A percentile compares a stretch with the other conserved stretches of the same genome.
Conservation (phyloP, 2,888 invertebrate genomes). For the Anoplius nigerrimus region DNA sequence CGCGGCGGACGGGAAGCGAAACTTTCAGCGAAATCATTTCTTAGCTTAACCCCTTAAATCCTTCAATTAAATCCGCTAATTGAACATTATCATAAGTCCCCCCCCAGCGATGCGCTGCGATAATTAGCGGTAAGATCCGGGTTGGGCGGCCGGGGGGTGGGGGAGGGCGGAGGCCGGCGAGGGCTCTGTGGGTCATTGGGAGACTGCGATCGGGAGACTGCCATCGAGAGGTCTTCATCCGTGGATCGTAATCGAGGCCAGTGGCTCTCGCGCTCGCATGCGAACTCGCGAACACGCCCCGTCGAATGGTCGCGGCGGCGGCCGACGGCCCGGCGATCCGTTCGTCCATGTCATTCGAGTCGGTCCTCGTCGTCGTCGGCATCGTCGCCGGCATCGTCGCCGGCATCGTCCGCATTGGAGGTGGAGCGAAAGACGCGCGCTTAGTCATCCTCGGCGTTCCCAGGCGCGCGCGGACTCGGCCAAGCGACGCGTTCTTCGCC, state of each 20-base stretch:
- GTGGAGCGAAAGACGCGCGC: constrained; percentile 35
- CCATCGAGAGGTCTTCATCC: no score
- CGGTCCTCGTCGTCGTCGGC: constrained; percentile 8
- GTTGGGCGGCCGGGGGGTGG: no score
- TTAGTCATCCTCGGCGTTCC: constrained; percentile 62
- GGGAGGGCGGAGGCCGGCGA: not conserved
- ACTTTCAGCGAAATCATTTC: constrained; percentile 57
- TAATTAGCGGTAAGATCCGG: not conserved
- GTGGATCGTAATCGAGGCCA: no score
- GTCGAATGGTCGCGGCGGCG: constrained; percentile 50
- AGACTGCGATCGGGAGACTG: no score
- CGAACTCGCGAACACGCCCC: constrained; percentile 31
- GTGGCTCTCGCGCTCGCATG: no score
- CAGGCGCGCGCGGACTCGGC: constrained; percentile 52
- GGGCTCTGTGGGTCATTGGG: no score
- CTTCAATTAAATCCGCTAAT: constrained; percentile 56
- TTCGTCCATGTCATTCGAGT: constrained; percentile 48
- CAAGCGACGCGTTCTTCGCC: constrained; percentile 41
- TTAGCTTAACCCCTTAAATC: constrained; percentile 51
- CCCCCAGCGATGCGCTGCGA: no score
- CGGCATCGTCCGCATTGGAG: no score
- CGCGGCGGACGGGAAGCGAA: constrained; percentile 46
- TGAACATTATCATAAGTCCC: constrained; percentile 22
- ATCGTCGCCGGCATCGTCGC: no score
- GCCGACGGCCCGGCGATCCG: constrained; percentile 50